Conservation (phyloP, 2,797 vertebrate species). For the Amblyraja radiata region DNA sequence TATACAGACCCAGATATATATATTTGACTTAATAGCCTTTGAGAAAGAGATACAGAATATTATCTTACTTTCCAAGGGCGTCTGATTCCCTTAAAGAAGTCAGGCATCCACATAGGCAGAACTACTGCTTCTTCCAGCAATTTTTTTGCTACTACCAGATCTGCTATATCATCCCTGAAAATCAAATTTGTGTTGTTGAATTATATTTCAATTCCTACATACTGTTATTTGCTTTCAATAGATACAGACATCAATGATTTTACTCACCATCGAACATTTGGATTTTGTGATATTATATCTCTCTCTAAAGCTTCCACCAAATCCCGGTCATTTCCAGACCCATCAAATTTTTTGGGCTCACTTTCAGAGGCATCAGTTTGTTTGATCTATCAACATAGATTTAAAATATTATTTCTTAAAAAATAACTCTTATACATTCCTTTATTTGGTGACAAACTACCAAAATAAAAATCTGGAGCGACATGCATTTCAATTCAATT, state of each 20-base stretch:
- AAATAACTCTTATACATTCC: not conserved
- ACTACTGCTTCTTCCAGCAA: slow-evolving; percentile 93
- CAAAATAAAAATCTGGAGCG: not conserved
- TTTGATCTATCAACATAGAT: slow-evolving; percentile 55
- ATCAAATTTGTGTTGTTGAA: not conserved
- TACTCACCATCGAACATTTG: slow-evolving; percentile 83
- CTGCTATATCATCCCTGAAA: slow-evolving; percentile 86
- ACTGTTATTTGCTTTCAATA: not conserved
- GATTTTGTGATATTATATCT: slow-evolving; percentile 96
- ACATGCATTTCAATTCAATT: too few relatives aligned
- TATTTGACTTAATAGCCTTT: not conserved
- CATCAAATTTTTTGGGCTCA: slow-evolving; percentile 85
- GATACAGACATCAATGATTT: not conserved
- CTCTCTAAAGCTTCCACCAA: slow-evolving; percentile 92
- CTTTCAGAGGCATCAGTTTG: slow-evolving; percentile 69
- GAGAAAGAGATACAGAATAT: slow-evolving; percentile 38
- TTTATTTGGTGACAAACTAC: not conserved
- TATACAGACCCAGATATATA: too few relatives aligned
- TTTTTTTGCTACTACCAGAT: slow-evolving; percentile 87
- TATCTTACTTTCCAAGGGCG: slow-evolving; percentile 86
- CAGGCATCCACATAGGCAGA: slow-evolving; percentile 96
- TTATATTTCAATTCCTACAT: not conserved
- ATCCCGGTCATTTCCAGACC: slow-evolving; percentile 88
- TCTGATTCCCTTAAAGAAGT: slow-evolving; percentile 94
- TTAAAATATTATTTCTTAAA: not conserved